Percentiles rank a stretch among this genome's conserved stretches.
Evolutionary conservation across 2,113 vertebrate genomes (phyloP).

Genomic region (Spilogale gracilis): DNA sequence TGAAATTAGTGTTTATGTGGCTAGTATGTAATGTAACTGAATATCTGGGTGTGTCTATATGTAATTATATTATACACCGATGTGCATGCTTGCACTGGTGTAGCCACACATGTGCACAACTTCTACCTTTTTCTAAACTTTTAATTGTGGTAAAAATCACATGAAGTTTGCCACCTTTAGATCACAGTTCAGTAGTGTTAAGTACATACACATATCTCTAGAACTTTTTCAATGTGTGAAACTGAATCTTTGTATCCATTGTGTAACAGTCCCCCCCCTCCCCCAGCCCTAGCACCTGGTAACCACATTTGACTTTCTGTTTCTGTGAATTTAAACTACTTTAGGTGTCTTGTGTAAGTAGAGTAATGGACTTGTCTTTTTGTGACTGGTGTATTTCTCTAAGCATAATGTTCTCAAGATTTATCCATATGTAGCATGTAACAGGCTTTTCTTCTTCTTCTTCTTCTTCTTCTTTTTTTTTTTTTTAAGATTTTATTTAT

Average conservation of each 20-base stretch:
- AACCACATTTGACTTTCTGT: not conserved
- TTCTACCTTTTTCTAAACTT: not conserved
- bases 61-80: not conserved
- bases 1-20: constrained; percentile 28
- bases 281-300: no score
- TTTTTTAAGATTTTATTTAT: no score
- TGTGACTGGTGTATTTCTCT: not conserved
- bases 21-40: not conserved
- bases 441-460: not conserved
- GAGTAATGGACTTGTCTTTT: not conserved
- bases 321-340: not conserved
- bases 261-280: not conserved
- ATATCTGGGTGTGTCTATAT: not conserved
- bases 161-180: not conserved
- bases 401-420: not conserved
- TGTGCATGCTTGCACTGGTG: not conserved
- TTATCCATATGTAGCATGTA: not conserved
- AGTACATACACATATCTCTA: not conserved
- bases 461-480: no score
- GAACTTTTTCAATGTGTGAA: not conserved
- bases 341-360: not conserved
- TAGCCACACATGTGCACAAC: not conserved
- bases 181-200: not conserved
- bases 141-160: not conserved
- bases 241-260: not conserved